Evolutionary conservation across 2,113 vertebrate species (phyloP).

Genomic region (Smithornis capensis): DNA sequence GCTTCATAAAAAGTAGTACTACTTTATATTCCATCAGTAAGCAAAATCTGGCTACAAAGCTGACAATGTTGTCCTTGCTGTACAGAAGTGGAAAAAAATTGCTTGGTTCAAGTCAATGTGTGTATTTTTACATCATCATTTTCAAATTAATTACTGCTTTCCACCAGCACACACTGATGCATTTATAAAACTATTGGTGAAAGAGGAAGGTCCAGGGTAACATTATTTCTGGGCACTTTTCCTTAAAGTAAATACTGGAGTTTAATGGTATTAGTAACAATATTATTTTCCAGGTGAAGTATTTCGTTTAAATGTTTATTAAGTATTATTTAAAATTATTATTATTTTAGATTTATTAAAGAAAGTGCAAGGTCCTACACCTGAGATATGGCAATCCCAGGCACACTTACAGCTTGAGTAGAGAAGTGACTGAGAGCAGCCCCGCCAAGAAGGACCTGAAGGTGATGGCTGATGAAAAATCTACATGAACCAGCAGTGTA

Average conservation of each 20-base stretch:
- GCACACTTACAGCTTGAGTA: rapidly evolving
- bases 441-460: not conserved
- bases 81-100: not conserved
- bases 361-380: not conserved
- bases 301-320: not conserved
- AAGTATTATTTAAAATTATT: not conserved
- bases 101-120: not conserved
- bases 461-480: not conserved
- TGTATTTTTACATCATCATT: not conserved
- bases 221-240: not conserved
- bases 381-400: not conserved
- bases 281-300: not conserved
- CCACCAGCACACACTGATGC: not conserved
- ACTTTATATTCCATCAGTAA: not conserved
- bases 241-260: not conserved
- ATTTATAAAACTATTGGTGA: not conserved
- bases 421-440: not conserved
- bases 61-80: not conserved
- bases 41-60: not conserved
- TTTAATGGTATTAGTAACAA: not conserved
- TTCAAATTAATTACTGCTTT: not conserved
- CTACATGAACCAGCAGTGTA: no score
- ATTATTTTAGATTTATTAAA: not conserved
- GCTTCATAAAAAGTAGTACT: not conserved
- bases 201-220: not conserved